These are phyloP conservation scores for Mythimna lalbum DNA, from an alignment of 2,888 invertebrate genomes.

Conservation along the genomic window DNA sequence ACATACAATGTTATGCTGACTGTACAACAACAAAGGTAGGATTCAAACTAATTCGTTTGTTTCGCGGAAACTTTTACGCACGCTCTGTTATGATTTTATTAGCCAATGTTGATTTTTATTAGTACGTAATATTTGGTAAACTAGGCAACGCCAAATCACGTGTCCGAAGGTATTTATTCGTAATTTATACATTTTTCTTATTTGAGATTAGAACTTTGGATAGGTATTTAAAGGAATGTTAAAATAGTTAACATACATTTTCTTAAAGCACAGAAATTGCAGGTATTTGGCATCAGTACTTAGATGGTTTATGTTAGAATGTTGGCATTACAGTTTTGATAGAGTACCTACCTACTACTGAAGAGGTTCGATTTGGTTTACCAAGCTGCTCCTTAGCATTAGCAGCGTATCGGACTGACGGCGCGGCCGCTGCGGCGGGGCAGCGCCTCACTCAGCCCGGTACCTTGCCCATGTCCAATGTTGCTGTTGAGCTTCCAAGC, in stretches of 20 bases:
- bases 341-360: conserved; percentile 16
- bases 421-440: neutral
- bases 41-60: conserved; percentile 18
- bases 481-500: conserved; percentile 8
- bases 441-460: neutral
- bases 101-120: conserved; percentile 49
- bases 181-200: conserved; percentile 6
- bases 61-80: conserved; percentile 25
- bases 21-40: conserved; percentile 34
- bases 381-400: conserved; percentile 33
- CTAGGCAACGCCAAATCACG: neutral
- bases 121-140: conserved; percentile 15
- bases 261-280: conserved; percentile 9
- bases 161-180: neutral
- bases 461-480: conserved; percentile 5
- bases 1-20: conserved; percentile 44
- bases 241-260: conserved; percentile 6
- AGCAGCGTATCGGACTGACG: conserved; percentile 12
- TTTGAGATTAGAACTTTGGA: conserved; percentile 2
- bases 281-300: conserved; percentile 25
- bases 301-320: conserved; percentile 12
- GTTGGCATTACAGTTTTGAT: conserved; percentile 17
- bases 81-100: conserved; percentile 24
- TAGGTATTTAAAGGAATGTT: conserved; percentile 7
- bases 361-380: conserved; percentile 18